Percentiles rank a stretch among this genome's conserved stretches.
These are phyloP conservation scores for Chiroxiphia lanceolata DNA, from an alignment of 2,797 vertebrate genomes.

Conservation along the genomic window DNA sequence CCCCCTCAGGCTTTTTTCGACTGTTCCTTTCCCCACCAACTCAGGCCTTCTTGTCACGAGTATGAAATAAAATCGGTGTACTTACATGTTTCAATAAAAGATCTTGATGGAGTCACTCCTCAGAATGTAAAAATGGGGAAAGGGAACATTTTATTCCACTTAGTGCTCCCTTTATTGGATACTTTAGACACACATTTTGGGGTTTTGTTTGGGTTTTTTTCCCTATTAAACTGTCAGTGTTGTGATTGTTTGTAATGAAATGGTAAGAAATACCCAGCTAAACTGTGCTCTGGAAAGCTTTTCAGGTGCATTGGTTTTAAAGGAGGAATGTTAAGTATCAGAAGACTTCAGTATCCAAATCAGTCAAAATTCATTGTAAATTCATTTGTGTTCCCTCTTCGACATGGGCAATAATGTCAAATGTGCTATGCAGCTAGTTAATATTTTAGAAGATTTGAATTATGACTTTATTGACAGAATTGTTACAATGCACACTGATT, in stretches of 20 bases:
- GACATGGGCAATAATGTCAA: constrained; percentile 93
- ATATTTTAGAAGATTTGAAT: constrained; percentile 85
- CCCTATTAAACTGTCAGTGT: constrained; percentile 68
- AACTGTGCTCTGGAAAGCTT: constrained; percentile 59
- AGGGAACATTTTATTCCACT: constrained; percentile 78
- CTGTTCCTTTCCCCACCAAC: constrained; percentile 89
- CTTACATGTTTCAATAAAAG: constrained; percentile 80
- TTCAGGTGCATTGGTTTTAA: constrained; percentile 75
- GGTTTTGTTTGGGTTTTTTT: not conserved
- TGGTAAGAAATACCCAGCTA: constrained; percentile 20
- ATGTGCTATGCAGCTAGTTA: constrained; percentile 98
- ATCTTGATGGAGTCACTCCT: constrained; percentile 82
- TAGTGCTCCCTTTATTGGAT: constrained; percentile 73
- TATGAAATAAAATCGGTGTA: constrained; percentile 76
- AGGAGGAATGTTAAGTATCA: constrained; percentile 18
- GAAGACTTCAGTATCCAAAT: constrained; percentile 69
- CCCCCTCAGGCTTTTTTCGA: constrained; percentile 89
- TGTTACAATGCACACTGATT: constrained; percentile 92
- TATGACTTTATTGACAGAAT: constrained; percentile 83
- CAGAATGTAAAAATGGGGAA: constrained; percentile 90
- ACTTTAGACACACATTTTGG: constrained; percentile 52
- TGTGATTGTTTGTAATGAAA: constrained; percentile 74
- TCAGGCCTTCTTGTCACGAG: constrained; percentile 90
- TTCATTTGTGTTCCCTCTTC: constrained; percentile 78
- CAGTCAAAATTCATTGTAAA: constrained; percentile 74